Percentiles rank a stretch among this genome's conserved stretches.
These are phyloP conservation scores for Gobio gobio DNA, from an alignment of 2,113 vertebrate species.

Conservation along the genomic window DNA sequence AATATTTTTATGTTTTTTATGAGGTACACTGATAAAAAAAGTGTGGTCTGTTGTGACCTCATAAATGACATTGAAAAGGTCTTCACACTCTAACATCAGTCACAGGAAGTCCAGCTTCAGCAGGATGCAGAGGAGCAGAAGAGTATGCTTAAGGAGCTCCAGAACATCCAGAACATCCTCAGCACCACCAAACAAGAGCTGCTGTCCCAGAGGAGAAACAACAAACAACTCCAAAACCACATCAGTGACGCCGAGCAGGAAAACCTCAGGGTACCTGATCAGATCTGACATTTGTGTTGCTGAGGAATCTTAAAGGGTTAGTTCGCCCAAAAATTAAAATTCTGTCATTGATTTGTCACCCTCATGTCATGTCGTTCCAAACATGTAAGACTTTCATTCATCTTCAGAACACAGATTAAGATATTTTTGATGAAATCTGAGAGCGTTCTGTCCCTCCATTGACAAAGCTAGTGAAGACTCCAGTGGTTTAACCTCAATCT, in stretches of 20 bases:
- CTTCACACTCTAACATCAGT: background rate
- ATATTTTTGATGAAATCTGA: too few species aligned
- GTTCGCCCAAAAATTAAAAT: too few species aligned
- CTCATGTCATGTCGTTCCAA: too few species aligned
- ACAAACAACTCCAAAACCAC: conserved; percentile 74
- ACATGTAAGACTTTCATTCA: too few species aligned
- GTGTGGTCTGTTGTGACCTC: background rate
- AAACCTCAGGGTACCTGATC: conserved; percentile 53
- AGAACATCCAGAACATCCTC: conserved; percentile 49
- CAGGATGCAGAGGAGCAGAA: conserved; percentile 74
- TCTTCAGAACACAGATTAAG: too few species aligned
- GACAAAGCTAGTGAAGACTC: too few species aligned
- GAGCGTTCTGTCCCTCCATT: too few species aligned
- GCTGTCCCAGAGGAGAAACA: conserved; percentile 66
- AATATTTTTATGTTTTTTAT: background rate
- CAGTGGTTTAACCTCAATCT: too few species aligned
- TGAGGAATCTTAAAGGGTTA: too few species aligned
- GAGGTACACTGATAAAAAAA: background rate
- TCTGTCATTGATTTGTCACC: too few species aligned
- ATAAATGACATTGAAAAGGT: background rate
- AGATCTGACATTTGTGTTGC: background rate
- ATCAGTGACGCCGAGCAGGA: conserved; percentile 79
- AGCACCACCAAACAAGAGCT: conserved; percentile 78
- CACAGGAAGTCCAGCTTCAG: conserved; percentile 61
- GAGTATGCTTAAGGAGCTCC: conserved; percentile 72